phyloP scores from a whole-genome alignment of 2,888 invertebrate genomes.

The Lochmaea crataegi region DNA sequence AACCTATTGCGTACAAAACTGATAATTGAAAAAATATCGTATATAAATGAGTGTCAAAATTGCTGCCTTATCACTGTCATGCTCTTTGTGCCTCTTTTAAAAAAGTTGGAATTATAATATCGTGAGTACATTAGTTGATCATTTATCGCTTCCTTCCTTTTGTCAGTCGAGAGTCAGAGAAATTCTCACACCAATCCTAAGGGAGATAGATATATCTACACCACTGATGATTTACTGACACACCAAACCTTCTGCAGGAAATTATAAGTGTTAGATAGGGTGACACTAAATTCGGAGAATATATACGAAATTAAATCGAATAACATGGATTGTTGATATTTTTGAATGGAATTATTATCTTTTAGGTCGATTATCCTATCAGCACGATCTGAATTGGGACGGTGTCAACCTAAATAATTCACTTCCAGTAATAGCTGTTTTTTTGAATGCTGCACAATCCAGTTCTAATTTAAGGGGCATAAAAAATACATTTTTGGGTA shows the following conservation, averaged over 20 bases:
- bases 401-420: too few species aligned
- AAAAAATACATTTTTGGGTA: too few species aligned
- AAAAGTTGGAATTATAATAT: not conserved
- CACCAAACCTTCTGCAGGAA: not conserved
- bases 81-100: not conserved
- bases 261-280: not conserved
- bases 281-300: not conserved
- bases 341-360: too few species aligned
- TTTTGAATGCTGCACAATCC: too few species aligned
- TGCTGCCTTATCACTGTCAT: not conserved
- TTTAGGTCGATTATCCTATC: too few species aligned
- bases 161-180: not conserved
- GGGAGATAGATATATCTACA: not conserved
- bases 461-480: too few species aligned
- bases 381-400: too few species aligned
- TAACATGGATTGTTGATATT: too few species aligned
- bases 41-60: not conserved
- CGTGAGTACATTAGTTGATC: not conserved
- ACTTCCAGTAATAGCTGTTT: too few species aligned
- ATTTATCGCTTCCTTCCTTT: constrained; percentile 2
- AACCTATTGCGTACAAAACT: too few species aligned
- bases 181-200: not conserved
- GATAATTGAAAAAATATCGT: too few species aligned
- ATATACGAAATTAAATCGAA: too few species aligned
- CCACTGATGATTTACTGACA: not conserved